Evolutionary conservation across 2,797 vertebrate species (phyloP).

Genomic region (Intellagama lesueurii): DNA sequence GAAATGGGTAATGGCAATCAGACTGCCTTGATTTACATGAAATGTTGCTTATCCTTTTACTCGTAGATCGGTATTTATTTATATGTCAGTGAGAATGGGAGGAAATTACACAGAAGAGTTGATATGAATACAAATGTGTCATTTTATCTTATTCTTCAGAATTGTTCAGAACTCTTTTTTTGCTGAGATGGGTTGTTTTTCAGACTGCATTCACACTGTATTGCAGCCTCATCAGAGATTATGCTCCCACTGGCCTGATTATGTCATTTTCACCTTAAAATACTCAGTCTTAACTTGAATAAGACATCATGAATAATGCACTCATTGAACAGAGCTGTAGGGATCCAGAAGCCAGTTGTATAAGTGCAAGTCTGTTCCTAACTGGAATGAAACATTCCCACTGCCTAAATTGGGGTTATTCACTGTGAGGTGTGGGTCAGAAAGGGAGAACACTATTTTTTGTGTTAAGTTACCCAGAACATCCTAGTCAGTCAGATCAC

Average conservation of each 20-base stretch:
- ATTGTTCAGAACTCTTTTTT: not conserved
- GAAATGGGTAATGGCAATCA: not conserved
- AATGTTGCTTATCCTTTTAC: not conserved
- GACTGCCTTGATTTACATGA: not conserved
- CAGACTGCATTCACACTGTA: not conserved
- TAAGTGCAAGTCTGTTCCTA: not conserved
- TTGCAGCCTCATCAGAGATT: not conserved
- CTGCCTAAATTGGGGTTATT: not conserved
- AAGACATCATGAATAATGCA: not conserved
- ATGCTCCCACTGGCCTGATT: constrained; percentile 10
- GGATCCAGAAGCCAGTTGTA: not conserved
- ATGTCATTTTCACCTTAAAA: constrained; percentile 13
- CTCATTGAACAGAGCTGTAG: not conserved
- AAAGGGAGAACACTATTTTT: too few species aligned
- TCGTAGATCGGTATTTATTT: not conserved
- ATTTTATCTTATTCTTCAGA: not conserved
- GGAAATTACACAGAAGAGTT: constrained; percentile 31
- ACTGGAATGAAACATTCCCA: not conserved
- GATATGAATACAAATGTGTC: not conserved
- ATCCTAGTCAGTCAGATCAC: too few species aligned
- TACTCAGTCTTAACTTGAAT: not conserved
- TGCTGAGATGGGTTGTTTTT: not conserved
- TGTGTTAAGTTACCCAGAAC: too few species aligned
- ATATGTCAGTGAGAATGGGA: constrained; percentile 9
- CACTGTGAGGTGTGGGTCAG: not conserved